phyloP scores from a whole-genome alignment of 2,797 vertebrate genomes.

The Microctenopoma stevenorrisi region DNA sequence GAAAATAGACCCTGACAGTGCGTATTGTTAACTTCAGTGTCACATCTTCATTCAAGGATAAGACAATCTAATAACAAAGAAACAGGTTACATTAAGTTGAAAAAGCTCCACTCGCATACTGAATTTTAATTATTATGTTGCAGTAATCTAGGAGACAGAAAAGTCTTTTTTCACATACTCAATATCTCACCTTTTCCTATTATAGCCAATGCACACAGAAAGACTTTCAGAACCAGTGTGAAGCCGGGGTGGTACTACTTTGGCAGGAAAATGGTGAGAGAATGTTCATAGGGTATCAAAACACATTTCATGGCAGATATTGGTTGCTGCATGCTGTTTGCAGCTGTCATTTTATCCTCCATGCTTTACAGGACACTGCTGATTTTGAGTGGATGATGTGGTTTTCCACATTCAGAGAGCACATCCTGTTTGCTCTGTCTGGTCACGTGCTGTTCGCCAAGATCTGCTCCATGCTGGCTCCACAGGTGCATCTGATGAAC shows the following conservation, averaged over 20 bases:
- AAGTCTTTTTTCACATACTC: neutral
- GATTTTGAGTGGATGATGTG: slow-evolving; percentile 99
- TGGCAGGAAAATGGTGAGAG: slow-evolving; percentile 94
- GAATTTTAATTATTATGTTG: neutral
- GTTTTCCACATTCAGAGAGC: slow-evolving; percentile 92
- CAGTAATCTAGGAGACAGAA: neutral
- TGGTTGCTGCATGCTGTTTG: neutral
- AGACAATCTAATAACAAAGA: neutral
- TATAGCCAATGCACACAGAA: slow-evolving; percentile 89
- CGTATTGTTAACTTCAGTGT: slow-evolving; percentile 27
- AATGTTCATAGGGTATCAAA: neutral
- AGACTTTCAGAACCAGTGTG: slow-evolving; percentile 87
- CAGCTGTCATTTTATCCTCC: neutral
- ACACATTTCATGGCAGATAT: neutral
- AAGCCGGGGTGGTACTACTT: slow-evolving; percentile 94
- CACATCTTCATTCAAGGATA: slow-evolving; percentile 28
- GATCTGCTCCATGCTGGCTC: slow-evolving; percentile 91
- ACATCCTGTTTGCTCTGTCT: slow-evolving; percentile 93
- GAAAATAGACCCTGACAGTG: slow-evolving; percentile 52
- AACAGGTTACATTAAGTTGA: neutral
- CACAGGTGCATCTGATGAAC: slow-evolving; percentile 85
- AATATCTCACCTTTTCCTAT: neutral
- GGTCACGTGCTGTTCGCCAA: slow-evolving; percentile 96
- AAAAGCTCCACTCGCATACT: neutral
- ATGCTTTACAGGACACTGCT: slow-evolving; percentile 85